Conservation (phyloP, 2,113 vertebrate genomes). For the Scytalopus superciliaris region DNA sequence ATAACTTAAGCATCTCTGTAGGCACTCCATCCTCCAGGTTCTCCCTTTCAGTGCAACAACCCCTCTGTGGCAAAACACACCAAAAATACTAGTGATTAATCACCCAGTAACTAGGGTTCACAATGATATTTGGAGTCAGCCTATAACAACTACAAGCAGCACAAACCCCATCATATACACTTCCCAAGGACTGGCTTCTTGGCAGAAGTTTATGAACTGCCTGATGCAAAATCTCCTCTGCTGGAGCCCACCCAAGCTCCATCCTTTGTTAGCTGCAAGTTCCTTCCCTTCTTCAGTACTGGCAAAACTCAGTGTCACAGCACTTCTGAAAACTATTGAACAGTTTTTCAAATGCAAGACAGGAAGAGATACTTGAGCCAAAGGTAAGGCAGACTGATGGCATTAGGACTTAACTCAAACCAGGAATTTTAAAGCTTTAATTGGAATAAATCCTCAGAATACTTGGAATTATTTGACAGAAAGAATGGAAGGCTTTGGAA, state of each 20-base stretch:
- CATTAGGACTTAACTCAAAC: neutral
- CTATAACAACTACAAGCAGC: neutral
- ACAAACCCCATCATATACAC: neutral
- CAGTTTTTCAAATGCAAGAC: neutral
- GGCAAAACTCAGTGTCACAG: neutral
- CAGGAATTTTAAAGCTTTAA: neutral
- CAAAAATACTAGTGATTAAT: neutral
- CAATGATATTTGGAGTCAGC: neutral
- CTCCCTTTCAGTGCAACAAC: neutral
- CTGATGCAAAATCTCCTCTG: neutral
- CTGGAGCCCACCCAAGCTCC: neutral
- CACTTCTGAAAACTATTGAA: neutral
- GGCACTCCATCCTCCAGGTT: neutral
- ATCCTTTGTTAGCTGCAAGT: neutral
- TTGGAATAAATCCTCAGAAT: neutral
- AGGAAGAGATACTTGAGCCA: neutral
- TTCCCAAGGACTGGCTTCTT: neutral
- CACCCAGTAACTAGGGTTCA: neutral
- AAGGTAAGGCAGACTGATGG: neutral
- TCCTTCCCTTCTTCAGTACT: neutral
- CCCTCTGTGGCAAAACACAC: fast-evolving
- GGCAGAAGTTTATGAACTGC: neutral
- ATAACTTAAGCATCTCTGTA: neutral
- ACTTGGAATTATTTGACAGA: neutral
- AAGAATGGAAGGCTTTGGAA: neutral